Evolutionary conservation across 2,888 invertebrate species (phyloP), one percentile per base, ranked within the genome.

Genomic region (Megamerina dolium): DNA sequence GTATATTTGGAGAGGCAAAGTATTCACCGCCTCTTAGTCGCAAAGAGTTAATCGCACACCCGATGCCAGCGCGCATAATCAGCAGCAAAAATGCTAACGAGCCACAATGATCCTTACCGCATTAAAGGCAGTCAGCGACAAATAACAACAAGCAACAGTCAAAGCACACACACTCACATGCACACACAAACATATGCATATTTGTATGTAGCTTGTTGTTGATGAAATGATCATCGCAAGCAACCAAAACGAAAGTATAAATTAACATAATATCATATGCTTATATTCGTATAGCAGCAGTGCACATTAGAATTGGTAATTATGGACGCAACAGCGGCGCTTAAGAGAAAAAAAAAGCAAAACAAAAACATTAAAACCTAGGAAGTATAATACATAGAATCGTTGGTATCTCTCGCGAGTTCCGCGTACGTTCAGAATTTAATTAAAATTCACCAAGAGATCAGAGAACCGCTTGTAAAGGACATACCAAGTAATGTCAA

Each of bases 231-330:
- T 35, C 21, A 29, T 18, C 44, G 17, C 20, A 38, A 17, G 23
- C 40, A 41, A 33, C 34, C 47, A 51, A 49, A 46, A 49, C 46
- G 45, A 46, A 52, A 57, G 53, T 45, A 60, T 45, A 50, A 55
- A 57, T 65, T 66, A 64, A 61, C 64, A 65, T 65, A 61, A 60
- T n/a, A n/a, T n/a, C n/a, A n/a, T n/a, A n/a, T n/a, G n/a, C n/a
- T n/a, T n/a, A n/a, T n/a, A n/a, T n/a, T n/a, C n/a, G n/a, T n/a
- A n/a, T n/a, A n/a, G n/a, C n/a, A n/a, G n/a, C n/a, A n/a, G n/a
- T n/a, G n/a, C n/a, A 63, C 55, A 65, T 65, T 66, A 66, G 64
- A 65, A 65, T 66, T 66, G 66, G 61, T 65, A 65, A 65, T 66
- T 66, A 66, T 36, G 45, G 23, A 34, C 29, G 29, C 26, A 29